phyloP scores from a whole-genome alignment of 2,113 vertebrate genomes.

The Apteryx mantelli region DNA sequence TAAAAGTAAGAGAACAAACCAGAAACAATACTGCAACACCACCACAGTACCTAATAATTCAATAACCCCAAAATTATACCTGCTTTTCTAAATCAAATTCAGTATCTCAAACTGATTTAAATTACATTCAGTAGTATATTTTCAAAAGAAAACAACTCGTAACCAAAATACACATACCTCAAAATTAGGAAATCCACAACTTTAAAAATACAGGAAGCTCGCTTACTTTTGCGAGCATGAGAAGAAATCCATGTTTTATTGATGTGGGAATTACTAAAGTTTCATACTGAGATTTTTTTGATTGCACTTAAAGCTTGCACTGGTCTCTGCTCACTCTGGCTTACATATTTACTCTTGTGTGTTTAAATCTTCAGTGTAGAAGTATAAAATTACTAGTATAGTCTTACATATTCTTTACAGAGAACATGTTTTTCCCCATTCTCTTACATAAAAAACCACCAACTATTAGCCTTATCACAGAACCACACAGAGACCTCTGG shows the following conservation, averaged over 20 bases:
- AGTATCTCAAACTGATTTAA: background rate
- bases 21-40: background rate
- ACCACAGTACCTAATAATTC: background rate
- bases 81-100: background rate
- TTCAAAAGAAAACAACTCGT: background rate
- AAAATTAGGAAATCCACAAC: background rate
- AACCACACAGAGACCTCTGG: background rate
- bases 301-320: background rate
- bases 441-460: background rate
- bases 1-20: background rate
- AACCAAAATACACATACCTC: background rate
- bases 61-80: background rate
- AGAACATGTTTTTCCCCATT: background rate
- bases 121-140: background rate
- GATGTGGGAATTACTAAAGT: background rate
- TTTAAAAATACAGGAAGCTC: background rate
- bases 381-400: background rate
- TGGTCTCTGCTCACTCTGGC: background rate
- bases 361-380: background rate
- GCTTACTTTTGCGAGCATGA: background rate
- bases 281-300: background rate
- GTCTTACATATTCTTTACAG: background rate
- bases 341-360: background rate
- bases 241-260: background rate
- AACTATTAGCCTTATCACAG: background rate